These are phyloP conservation scores for Hyles euphorbiae DNA, from an alignment of 1,140 invertebrate genomes.

Conservation along the genomic window DNA sequence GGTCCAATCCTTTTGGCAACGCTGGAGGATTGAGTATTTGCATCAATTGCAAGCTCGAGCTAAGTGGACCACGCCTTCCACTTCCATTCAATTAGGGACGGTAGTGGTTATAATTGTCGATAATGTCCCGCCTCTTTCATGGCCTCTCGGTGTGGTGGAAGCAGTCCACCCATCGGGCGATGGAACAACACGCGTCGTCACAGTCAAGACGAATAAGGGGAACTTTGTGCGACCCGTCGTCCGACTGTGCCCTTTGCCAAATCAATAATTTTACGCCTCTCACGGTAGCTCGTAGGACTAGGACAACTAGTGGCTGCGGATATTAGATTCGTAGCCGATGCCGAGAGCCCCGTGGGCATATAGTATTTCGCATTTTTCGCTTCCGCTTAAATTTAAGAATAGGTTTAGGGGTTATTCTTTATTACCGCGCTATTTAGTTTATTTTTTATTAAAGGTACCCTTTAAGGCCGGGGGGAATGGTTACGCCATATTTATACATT, in stretches of 20 bases:
- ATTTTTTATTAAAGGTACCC: too few relatives aligned
- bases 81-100: constrained; percentile 13
- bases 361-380: too few relatives aligned
- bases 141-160: constrained; percentile 34
- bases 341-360: too few relatives aligned
- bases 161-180: constrained; percentile 32
- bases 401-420: too few relatives aligned
- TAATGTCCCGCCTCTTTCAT: constrained; percentile 28
- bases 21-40: constrained; percentile 25
- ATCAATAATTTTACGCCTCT: constrained; percentile 11
- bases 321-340: too few relatives aligned
- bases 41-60: constrained; percentile 14
- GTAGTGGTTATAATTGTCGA: constrained; percentile 34
- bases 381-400: too few relatives aligned
- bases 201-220: constrained; percentile 12
- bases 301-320: too few relatives aligned
- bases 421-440: too few relatives aligned
- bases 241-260: constrained; percentile 19
- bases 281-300: too few relatives aligned
- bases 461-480: too few relatives aligned
- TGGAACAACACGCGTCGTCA: constrained; percentile 17
- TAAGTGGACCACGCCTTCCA: constrained; percentile 17
- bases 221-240: constrained; percentile 18
- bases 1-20: constrained; percentile 17
- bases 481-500: too few relatives aligned